phyloP scores from a whole-genome alignment of 2,113 vertebrate genomes.

The Alces alces region DNA sequence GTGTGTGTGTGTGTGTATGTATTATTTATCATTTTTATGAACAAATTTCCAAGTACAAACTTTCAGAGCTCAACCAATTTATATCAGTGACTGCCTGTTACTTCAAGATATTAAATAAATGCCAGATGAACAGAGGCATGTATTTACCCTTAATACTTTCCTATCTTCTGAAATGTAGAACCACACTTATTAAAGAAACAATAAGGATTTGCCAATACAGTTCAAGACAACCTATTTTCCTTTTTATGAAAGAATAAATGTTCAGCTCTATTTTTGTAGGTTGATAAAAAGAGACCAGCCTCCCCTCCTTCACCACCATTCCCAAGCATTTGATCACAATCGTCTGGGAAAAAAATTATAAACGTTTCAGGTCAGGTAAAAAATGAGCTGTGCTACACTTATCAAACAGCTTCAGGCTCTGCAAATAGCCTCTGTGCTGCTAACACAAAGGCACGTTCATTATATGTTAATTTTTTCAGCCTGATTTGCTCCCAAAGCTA shows the following conservation, averaged over 20 bases:
- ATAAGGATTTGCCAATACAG: not conserved
- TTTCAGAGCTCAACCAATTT: not conserved
- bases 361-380: not conserved
- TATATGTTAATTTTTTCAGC: slow-evolving; percentile 1
- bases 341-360: slow-evolving; percentile 32
- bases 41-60: not conserved
- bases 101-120: not conserved
- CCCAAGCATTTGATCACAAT: not conserved
- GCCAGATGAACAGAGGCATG: not conserved
- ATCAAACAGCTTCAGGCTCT: slow-evolving; percentile 39
- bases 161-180: slow-evolving; percentile 17
- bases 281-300: not conserved
- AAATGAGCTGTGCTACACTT: slow-evolving; percentile 12
- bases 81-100: not conserved
- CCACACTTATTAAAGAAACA: slow-evolving; percentile 33
- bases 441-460: not conserved
- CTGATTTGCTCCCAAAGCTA: slow-evolving; percentile 7
- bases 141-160: not conserved
- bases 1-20: not conserved
- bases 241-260: slow-evolving; percentile 15
- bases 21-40: not conserved
- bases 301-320: not conserved
- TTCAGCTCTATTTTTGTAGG: not conserved
- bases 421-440: not conserved
- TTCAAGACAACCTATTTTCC: not conserved